phyloP scores from a whole-genome alignment of 2,888 invertebrate species.

The Morpho helenor region DNA sequence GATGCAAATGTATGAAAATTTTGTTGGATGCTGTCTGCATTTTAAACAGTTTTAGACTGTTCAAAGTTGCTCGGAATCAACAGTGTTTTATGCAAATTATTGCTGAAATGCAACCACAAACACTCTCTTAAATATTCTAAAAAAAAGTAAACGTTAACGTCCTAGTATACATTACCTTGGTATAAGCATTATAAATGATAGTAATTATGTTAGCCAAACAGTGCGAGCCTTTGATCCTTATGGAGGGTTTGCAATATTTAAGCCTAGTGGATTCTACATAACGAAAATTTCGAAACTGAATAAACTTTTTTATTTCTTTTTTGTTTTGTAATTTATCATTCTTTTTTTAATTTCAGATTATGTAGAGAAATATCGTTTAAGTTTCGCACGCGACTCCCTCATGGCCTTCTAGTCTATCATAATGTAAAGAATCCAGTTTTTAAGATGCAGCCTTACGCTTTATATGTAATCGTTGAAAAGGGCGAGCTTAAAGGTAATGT shows the following conservation, averaged over 20 bases:
- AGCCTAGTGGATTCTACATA: too few relatives aligned
- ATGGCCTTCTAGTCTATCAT: constrained; percentile 93
- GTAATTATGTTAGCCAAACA: too few relatives aligned
- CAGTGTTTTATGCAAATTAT: constrained; percentile 10
- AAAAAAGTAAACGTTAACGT: too few relatives aligned
- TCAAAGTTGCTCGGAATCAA: constrained; percentile 10
- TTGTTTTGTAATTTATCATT: not conserved
- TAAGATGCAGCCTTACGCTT: constrained; percentile 90
- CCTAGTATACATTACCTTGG: too few relatives aligned
- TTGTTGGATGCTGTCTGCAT: constrained; percentile 6
- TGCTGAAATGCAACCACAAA: constrained; percentile 7
- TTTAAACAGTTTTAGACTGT: constrained; percentile 11
- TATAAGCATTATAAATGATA: too few relatives aligned
- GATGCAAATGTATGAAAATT: constrained; percentile 13
- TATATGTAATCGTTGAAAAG: constrained; percentile 95
- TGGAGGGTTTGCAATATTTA: too few relatives aligned
- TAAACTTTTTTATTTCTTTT: not conserved
- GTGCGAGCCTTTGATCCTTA: too few relatives aligned
- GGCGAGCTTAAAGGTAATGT: constrained; percentile 87
- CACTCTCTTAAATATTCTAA: too few relatives aligned
- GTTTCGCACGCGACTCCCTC: constrained; percentile 92
- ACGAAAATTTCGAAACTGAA: not conserved
- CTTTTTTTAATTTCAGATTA: constrained; percentile 74
- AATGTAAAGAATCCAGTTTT: constrained; percentile 93
- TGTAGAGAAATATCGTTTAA: constrained; percentile 94